These are phyloP conservation scores for Salvelinus sp. DNA, from an alignment of 2,113 vertebrate species.

Conservation along the genomic window DNA sequence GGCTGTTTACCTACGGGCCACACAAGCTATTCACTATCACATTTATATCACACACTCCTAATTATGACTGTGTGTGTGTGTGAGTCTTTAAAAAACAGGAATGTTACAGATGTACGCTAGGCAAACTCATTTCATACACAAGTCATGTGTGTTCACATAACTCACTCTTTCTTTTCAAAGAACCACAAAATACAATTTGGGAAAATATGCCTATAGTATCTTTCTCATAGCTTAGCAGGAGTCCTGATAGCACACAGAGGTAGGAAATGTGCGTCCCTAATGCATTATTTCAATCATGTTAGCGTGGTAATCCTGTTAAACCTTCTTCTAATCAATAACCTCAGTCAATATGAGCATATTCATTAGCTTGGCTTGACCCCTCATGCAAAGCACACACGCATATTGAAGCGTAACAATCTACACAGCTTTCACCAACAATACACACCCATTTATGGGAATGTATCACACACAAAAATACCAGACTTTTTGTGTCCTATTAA, in stretches of 20 bases:
- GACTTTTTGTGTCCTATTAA: too few species aligned
- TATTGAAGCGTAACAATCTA: constrained; percentile 13
- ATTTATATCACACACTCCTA: constrained; percentile 18
- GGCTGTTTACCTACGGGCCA: constrained; percentile 30
- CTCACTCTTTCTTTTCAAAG: background rate
- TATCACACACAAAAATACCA: too few species aligned
- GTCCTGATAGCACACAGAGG: too few species aligned
- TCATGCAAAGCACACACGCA: background rate
- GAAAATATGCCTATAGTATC: too few species aligned
- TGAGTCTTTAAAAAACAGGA: constrained; percentile 55
- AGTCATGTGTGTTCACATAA: constrained; percentile 16
- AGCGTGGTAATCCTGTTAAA: constrained; percentile 69
- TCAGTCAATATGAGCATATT: constrained; percentile 65
- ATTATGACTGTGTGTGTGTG: constrained; percentile 30
- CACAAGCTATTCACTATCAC: constrained; percentile 31
- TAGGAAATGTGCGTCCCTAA: constrained; percentile 42
- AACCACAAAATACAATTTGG: too few species aligned
- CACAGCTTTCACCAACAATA: constrained; percentile 6
- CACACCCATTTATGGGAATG: too few species aligned
- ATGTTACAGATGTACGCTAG: constrained; percentile 55
- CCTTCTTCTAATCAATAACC: constrained; percentile 59
- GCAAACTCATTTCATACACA: background rate
- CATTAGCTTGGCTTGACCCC: constrained; percentile 44
- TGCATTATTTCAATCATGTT: constrained; percentile 69
- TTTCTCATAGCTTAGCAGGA: too few species aligned